A percentile compares a stretch with the other conserved stretches of the same genome.
Evolutionary conservation across 2,888 invertebrate genomes (phyloP).

Genomic region (Athrips mouffetella): DNA sequence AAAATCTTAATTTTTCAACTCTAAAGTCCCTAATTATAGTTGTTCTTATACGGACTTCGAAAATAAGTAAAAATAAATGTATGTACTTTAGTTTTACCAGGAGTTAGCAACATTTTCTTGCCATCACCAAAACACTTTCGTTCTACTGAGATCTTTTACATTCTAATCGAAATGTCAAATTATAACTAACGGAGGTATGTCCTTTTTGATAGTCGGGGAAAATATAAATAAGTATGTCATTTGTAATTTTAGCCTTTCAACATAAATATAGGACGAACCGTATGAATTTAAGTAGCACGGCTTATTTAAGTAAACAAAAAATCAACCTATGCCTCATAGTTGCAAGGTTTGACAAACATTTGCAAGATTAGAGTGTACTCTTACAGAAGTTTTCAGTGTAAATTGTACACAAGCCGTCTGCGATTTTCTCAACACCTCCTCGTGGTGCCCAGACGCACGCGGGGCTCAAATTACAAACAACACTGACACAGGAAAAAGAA

Average conservation of each 20-base stretch:
- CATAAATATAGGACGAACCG: background rate
- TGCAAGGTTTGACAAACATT: background rate
- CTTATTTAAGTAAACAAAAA: background rate
- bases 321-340: background rate
- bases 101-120: slow-evolving; percentile 65
- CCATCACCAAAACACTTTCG: slow-evolving; percentile 40
- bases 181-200: slow-evolving; percentile 50
- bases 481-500: slow-evolving; percentile 21
- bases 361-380: background rate
- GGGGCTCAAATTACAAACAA: slow-evolving; percentile 44
- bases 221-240: slow-evolving; percentile 32
- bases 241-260: slow-evolving; percentile 41
- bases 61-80: background rate
- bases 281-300: background rate
- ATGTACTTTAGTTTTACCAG: slow-evolving; percentile 27
- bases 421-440: too few species aligned
- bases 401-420: background rate
- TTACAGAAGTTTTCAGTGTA: background rate
- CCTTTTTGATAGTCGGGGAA: slow-evolving; percentile 29
- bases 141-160: slow-evolving; percentile 59
- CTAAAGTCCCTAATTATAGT: slow-evolving; percentile 23
- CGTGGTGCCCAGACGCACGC: background rate
- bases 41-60: background rate
- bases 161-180: slow-evolving; percentile 49
- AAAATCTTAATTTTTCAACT: slow-evolving; percentile 23